Conservation (phyloP, 2,113 vertebrate genomes). For the Pampusana beccarii region DNA sequence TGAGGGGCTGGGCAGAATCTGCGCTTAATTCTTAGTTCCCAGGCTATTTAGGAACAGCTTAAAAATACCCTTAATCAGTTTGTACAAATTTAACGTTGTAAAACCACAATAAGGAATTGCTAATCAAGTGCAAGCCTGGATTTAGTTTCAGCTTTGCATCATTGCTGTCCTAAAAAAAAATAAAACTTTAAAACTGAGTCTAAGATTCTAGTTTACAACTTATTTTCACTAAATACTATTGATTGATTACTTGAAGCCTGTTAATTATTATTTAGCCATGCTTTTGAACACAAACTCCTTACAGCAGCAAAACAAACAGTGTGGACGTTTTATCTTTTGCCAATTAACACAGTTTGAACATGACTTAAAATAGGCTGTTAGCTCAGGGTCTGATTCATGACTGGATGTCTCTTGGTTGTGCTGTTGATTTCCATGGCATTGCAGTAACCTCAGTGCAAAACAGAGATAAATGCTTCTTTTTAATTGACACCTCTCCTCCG, state of each 20-base stretch:
- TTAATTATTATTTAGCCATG: slow-evolving; percentile 56
- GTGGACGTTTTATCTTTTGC: slow-evolving; percentile 56
- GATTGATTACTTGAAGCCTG: slow-evolving; percentile 53
- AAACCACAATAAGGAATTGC: slow-evolving; percentile 69
- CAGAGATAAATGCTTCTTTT: background rate
- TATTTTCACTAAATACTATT: slow-evolving; percentile 39
- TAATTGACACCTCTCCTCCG: background rate
- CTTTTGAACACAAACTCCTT: slow-evolving; percentile 58
- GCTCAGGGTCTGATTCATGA: background rate
- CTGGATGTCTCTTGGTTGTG: background rate
- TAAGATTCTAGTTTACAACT: slow-evolving; percentile 26
- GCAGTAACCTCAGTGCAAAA: background rate
- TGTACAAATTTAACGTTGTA: slow-evolving; percentile 70
- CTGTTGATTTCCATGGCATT: background rate
- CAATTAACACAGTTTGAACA: slow-evolving; percentile 52
- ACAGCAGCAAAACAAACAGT: slow-evolving; percentile 58
- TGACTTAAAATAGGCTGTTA: slow-evolving; percentile 15
- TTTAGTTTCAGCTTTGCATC: slow-evolving; percentile 55
- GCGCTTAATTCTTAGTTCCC: slow-evolving; percentile 76
- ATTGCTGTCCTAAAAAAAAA: slow-evolving; percentile 18
- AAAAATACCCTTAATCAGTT: slow-evolving; percentile 76
- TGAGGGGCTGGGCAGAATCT: slow-evolving; percentile 69
- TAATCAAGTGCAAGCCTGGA: slow-evolving; percentile 51
- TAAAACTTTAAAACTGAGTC: slow-evolving; percentile 9
- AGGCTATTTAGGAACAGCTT: slow-evolving; percentile 75